phyloP scores from a whole-genome alignment of 1,140 invertebrate species.

The Drosophila novamexicana region DNA sequence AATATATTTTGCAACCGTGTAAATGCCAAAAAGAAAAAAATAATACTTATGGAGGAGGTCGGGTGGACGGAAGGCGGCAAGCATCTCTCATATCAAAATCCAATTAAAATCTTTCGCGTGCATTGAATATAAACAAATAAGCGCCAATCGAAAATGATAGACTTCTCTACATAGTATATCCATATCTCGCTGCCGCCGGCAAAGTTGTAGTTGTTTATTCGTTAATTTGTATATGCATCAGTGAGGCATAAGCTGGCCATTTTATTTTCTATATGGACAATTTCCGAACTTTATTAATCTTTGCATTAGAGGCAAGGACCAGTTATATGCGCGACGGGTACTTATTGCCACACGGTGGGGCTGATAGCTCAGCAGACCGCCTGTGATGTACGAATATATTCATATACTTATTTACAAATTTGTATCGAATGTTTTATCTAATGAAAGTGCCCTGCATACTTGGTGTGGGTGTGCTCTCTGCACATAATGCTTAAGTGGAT shows the following conservation, averaged over 20 bases:
- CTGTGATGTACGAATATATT: slow-evolving; percentile 44
- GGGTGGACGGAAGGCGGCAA: slow-evolving; percentile 6
- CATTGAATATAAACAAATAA: slow-evolving; percentile 61
- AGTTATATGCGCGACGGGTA: slow-evolving; percentile 43
- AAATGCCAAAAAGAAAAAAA: slow-evolving; percentile 55
- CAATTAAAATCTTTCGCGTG: slow-evolving; percentile 75
- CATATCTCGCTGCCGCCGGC: too few relatives aligned
- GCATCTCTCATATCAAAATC: slow-evolving; percentile 70
- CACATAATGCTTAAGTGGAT: slow-evolving; percentile 63
- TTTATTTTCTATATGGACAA: slow-evolving; percentile 48
- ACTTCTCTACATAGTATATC: slow-evolving; percentile 7
- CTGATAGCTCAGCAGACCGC: background rate
- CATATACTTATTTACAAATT: slow-evolving; percentile 39
- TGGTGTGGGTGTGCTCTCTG: slow-evolving; percentile 12
- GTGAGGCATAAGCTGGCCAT: slow-evolving; percentile 7
- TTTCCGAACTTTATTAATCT: slow-evolving; percentile 1
- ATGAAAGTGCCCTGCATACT: slow-evolving; percentile 21
- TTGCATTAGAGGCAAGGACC: slow-evolving; percentile 51
- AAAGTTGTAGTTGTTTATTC: slow-evolving; percentile 36
- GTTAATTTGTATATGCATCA: slow-evolving; percentile 13
- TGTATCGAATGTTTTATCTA: slow-evolving; percentile 66
- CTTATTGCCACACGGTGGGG: slow-evolving; percentile 54
- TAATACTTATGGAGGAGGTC: slow-evolving; percentile 45
- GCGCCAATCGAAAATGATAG: slow-evolving; percentile 40
- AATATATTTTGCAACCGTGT: slow-evolving; percentile 54